A percentile compares a stretch with the other conserved stretches of the same genome.
Conservation (phyloP, 2,797 vertebrate species). For the Cyclura pinguis region DNA sequence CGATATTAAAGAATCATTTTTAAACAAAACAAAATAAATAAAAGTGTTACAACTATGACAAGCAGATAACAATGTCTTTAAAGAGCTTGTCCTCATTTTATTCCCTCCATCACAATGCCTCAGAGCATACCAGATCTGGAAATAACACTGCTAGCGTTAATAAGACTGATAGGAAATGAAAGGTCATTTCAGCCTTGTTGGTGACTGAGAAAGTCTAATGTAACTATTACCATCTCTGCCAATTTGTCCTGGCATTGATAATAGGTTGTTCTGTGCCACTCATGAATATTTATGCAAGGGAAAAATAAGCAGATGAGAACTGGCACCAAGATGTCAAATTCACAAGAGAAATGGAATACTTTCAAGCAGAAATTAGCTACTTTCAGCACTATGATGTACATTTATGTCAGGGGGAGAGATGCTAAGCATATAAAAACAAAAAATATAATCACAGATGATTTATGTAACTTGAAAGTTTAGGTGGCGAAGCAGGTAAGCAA, state of each 20-base stretch:
- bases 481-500: no score
- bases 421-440: no score
- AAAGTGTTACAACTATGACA: not conserved
- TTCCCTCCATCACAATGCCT: not conserved
- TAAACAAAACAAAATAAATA: not conserved
- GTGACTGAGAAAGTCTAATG: not conserved
- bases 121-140: not conserved
- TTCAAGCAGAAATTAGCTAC: not conserved
- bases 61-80: not conserved
- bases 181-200: accelerated
- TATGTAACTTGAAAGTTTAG: no score
- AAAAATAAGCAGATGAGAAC: not conserved
- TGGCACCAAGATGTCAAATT: not conserved
- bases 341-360: not conserved
- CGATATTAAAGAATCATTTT: not conserved
- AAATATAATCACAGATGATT: no score
- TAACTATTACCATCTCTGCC: not conserved
- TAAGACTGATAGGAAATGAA: not conserved
- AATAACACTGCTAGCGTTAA: not conserved
- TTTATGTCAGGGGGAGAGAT: not conserved
- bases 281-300: constrained; percentile 37
- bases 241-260: not conserved
- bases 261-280: not conserved
- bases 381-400: not conserved
- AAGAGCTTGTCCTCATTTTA: not conserved